phyloP scores from a whole-genome alignment of 2,888 invertebrate genomes.

The Argyra leucocephala region DNA sequence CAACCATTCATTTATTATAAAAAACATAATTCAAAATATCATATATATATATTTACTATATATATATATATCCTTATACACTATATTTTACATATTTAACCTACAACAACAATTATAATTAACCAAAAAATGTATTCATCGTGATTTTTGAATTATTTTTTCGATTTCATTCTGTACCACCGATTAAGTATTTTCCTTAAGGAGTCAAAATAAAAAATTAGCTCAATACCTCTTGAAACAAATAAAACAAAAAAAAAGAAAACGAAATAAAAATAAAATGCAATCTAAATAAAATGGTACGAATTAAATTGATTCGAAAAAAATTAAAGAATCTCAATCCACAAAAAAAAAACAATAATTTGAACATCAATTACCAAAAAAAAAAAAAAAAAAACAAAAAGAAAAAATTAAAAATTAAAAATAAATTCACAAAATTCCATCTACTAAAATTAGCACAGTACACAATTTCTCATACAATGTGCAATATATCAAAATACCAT shows the following conservation, averaged over 20 bases:
- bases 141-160: background rate
- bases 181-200: background rate
- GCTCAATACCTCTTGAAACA: too few species aligned
- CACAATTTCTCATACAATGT: slow-evolving; percentile 1
- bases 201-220: background rate
- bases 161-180: background rate
- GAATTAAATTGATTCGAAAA: background rate
- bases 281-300: background rate
- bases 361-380: background rate
- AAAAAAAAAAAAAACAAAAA: background rate
- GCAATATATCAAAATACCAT: background rate
- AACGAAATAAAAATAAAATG: background rate
- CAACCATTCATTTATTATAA: too few species aligned
- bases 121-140: background rate
- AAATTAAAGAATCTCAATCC: background rate
- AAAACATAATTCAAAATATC: too few species aligned
- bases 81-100: background rate
- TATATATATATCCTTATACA: too few species aligned
- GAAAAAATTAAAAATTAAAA: background rate
- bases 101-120: background rate
- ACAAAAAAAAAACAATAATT: background rate
- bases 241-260: too few species aligned
- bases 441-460: background rate
- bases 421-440: background rate
- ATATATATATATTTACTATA: too few species aligned